A percentile compares a stretch with the other conserved stretches of the same genome.
Evolutionary conservation across 2,888 invertebrate species (phyloP).

Genomic region (Ophion ventricosus): DNA sequence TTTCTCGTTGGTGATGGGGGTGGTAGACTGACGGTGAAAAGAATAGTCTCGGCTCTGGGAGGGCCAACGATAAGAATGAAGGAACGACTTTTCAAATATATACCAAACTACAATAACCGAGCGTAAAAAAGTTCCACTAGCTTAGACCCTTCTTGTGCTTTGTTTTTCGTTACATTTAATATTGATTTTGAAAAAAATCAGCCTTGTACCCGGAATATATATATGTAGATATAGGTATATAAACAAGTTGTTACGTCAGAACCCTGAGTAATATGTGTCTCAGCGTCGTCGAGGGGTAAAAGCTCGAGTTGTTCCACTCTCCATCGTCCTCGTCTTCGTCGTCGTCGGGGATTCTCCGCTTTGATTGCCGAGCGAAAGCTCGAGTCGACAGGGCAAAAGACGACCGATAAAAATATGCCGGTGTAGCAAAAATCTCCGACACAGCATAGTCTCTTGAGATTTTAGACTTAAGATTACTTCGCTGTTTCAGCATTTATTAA

Average conservation of each 20-base stretch:
- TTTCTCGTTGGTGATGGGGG: constrained; percentile 27
- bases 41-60: constrained; percentile 72
- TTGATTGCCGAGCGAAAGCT: constrained; percentile 56
- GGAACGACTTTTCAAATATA: not conserved
- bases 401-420: constrained; percentile 61
- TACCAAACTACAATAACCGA: too few species aligned
- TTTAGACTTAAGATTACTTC: constrained; percentile 57
- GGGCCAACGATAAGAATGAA: constrained; percentile 60
- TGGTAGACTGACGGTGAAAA: constrained; percentile 73
- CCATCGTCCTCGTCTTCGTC: not conserved
- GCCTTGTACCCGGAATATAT: not conserved
- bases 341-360: constrained; percentile 16
- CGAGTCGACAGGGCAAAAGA: constrained; percentile 54
- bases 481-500: constrained; percentile 62
- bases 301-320: constrained; percentile 6
- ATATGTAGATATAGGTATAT: too few species aligned
- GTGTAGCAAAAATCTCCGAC: constrained; percentile 45
- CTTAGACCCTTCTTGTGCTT: not conserved
- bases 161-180: constrained; percentile 8
- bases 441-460: constrained; percentile 50
- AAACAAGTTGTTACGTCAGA: constrained; percentile 15
- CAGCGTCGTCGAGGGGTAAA: constrained; percentile 10
- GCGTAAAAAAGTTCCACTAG: too few species aligned
- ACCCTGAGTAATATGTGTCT: not conserved
- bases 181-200: not conserved